These are phyloP conservation scores for Griposia aprilina DNA, from an alignment of 2,888 invertebrate species.

Conservation along the genomic window DNA sequence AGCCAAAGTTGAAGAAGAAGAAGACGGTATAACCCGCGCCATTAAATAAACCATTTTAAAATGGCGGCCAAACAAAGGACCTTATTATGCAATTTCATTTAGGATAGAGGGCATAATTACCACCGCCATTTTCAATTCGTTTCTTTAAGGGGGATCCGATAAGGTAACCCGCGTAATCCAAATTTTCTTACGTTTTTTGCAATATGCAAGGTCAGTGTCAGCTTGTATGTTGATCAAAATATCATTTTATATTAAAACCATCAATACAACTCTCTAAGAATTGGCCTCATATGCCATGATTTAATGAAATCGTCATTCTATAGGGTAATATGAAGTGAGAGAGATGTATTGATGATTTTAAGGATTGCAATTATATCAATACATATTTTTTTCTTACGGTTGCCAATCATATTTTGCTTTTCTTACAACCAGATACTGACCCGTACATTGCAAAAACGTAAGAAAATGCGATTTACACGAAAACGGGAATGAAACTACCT, in stretches of 20 bases:
- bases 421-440: background rate
- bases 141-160: background rate
- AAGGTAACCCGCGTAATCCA: background rate
- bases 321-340: no score
- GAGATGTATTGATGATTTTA: no score
- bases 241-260: no score
- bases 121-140: background rate
- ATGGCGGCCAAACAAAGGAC: background rate
- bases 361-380: background rate
- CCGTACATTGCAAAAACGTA: background rate
- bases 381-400: background rate
- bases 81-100: background rate
- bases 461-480: background rate
- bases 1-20: conserved; percentile 74
- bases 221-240: no score
- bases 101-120: background rate
- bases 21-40: conserved; percentile 41
- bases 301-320: no score
- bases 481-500: background rate
- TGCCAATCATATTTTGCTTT: background rate
- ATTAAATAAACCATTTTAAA: background rate
- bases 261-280: no score
- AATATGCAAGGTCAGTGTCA: no score
- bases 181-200: background rate
- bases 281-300: no score